phyloP scores from a whole-genome alignment of 1,140 invertebrate genomes.

The Drosophila tristis region DNA sequence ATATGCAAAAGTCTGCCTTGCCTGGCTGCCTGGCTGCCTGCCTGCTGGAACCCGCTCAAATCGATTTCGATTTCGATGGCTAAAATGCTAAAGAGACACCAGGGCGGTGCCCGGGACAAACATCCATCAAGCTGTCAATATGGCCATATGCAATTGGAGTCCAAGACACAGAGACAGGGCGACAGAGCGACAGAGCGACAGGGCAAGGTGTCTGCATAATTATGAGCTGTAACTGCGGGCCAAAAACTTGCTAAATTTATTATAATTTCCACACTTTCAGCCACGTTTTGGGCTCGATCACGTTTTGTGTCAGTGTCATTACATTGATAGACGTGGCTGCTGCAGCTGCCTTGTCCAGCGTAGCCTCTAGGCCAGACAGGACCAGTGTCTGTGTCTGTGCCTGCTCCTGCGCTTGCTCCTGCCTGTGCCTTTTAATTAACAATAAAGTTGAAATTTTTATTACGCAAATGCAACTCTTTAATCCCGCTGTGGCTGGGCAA shows the following conservation, averaged over 20 bases:
- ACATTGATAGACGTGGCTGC: slow-evolving; percentile 66
- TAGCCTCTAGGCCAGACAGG: slow-evolving; percentile 25
- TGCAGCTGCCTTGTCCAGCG: slow-evolving; percentile 29
- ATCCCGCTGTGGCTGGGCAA: slow-evolving; percentile 14
- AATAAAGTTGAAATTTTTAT: slow-evolving; percentile 78
- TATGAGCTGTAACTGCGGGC: slow-evolving; percentile 60
- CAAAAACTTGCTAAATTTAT: slow-evolving; percentile 69
- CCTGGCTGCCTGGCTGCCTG: neutral
- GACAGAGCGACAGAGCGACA: neutral
- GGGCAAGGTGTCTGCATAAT: slow-evolving; percentile 74
- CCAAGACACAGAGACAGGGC: neutral
- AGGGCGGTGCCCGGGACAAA: slow-evolving; percentile 11
- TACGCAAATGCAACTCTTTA: slow-evolving; percentile 41
- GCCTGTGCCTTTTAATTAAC: slow-evolving; percentile 74
- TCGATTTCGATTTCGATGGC: slow-evolving; percentile 53
- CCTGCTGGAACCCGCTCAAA: slow-evolving; percentile 8
- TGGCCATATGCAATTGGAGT: slow-evolving; percentile 58
- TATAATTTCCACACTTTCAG: slow-evolving; percentile 79
- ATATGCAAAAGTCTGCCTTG: slow-evolving; percentile 32
- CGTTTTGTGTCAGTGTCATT: slow-evolving; percentile 62
- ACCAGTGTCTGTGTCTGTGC: neutral
- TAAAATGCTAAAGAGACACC: slow-evolving; percentile 52
- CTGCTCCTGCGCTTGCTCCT: slow-evolving; percentile 8
- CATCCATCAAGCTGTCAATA: slow-evolving; percentile 79
- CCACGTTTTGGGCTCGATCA: slow-evolving; percentile 29